Conservation (phyloP, 2,113 vertebrate species). For the Terrapene triunguis region DNA sequence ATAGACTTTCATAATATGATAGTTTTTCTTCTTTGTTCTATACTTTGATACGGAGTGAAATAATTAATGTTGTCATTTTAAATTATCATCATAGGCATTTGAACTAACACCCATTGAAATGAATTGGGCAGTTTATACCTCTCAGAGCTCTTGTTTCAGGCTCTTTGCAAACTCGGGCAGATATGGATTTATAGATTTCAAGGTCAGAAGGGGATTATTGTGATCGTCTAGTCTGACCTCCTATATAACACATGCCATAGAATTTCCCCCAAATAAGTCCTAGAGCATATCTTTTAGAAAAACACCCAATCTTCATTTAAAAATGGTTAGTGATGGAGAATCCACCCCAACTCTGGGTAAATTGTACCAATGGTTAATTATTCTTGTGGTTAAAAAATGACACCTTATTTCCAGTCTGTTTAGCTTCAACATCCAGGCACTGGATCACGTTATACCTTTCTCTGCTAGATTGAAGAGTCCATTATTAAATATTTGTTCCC, state of each 20-base stretch:
- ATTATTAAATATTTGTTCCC: background rate
- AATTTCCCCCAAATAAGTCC: background rate
- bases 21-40: background rate
- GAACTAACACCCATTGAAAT: background rate
- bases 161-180: background rate
- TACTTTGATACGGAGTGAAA: background rate
- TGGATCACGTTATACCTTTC: background rate
- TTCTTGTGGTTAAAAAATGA: background rate
- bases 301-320: background rate
- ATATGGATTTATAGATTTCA: background rate
- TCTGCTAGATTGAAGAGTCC: background rate
- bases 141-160: background rate
- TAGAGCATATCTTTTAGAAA: background rate
- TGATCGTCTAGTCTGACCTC: background rate
- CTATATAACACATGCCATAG: background rate
- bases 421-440: background rate
- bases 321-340: background rate
- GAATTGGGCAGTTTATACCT: background rate
- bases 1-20: background rate
- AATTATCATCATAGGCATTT: background rate
- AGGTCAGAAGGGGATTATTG: background rate
- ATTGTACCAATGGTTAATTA: background rate
- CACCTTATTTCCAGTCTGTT: background rate
- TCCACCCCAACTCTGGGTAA: background rate
- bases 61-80: background rate